Base-by-base conservation (phyloP, 2,113 vertebrate genomes). In the Pedetes capensis region DNA sequence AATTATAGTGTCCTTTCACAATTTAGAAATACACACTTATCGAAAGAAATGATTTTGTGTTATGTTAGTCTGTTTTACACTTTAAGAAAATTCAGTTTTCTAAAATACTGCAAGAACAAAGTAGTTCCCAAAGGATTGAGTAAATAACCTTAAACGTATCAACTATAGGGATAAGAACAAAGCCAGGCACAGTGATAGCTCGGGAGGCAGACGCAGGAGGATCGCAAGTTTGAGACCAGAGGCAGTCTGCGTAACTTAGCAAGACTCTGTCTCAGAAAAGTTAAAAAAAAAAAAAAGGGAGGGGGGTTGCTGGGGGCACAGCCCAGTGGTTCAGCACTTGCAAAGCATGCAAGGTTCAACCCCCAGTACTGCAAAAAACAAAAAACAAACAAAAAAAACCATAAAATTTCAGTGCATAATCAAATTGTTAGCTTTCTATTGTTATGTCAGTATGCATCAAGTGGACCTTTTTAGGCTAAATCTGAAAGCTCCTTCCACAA, bases 71-170 rank as follows among this genome's bases (percentile, higher is more conserved):
- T 83, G 32, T 79, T 69, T n/a, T n/a, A 53, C 68, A 76, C 39
- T 76, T 94, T 76, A 80, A 61, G 91, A 34, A 79, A 69, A 22
- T 87, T 87, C 42, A 6, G n/a, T 79, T 88, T 64, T 82, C 66
- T 59, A 59, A 93, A 63, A 42, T 95, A 84, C 6, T 51, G 66
- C 42, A 81, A 66, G 49, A 86, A 44, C 32, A 72, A 3, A 23
- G 5, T 79, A 22, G 47, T 27, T 44, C 20, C n/a, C 37, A 11
- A 23, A 63, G 44, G 32, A 82, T 64, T 74, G 47, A 51, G 53
- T 79, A 69, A 39, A 44, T 72, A 53, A n/a, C 37, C 71, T 12
- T n/a, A 32, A 49, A 23, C 44, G 20, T 44, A 17, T 6, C 6
- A 47, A 47, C 14, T 1, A 34, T 20, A 53, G 3, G 53, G 11